Percentiles rank a stretch among this genome's conserved stretches.
Conservation (phyloP, 2,113 vertebrate genomes). For the Stegostoma tigrinum region DNA sequence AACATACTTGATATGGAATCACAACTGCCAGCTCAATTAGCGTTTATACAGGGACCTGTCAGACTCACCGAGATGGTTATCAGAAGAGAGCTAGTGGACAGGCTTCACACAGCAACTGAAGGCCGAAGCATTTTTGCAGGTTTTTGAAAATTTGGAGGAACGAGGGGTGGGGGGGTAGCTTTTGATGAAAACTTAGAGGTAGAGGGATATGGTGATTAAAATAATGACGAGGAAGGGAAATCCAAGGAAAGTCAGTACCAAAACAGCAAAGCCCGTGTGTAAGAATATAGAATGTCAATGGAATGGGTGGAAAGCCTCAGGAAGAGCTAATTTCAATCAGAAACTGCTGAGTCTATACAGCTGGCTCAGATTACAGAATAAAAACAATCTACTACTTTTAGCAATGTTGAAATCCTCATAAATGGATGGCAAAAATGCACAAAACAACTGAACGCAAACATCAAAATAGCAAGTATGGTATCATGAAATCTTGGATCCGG, state of each 20-base stretch:
- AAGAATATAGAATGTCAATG: neutral
- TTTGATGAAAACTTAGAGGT: neutral
- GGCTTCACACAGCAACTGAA: neutral
- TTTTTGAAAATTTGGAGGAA: neutral
- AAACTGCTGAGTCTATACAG: slow-evolving; percentile 15
- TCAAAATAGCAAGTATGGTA: neutral
- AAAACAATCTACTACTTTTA: neutral
- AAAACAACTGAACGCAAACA: neutral
- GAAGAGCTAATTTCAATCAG: neutral
- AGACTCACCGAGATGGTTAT: no score
- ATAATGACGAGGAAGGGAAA: neutral
- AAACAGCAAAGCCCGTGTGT: neutral
- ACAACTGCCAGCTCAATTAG: neutral
- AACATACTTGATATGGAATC: neutral
- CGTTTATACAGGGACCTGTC: neutral
- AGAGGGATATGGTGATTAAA: neutral
- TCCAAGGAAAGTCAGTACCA: neutral
- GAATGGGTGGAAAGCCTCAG: neutral
- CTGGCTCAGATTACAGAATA: neutral
- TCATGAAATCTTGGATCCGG: neutral
- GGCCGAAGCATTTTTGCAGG: neutral
- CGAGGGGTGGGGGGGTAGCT: no score
- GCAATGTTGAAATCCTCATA: neutral
- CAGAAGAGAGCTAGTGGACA: neutral
- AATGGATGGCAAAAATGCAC: neutral